Evolutionary conservation across 2,797 vertebrate genomes (phyloP).

Genomic region (Enteromius treurensis): DNA sequence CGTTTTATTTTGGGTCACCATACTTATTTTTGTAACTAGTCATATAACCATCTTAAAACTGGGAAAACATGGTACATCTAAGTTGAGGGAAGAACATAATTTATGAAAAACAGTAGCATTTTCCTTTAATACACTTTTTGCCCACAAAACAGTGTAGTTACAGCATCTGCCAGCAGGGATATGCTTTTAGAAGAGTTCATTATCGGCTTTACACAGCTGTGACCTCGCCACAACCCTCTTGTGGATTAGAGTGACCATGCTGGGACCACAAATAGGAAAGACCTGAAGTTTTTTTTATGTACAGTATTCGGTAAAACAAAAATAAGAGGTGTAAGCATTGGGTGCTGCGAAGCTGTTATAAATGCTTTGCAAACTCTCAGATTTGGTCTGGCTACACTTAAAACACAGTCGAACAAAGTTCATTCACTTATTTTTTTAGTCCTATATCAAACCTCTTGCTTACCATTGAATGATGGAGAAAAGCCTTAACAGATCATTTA

Average conservation of each 20-base stretch:
- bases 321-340: neutral
- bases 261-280: conserved; percentile 7
- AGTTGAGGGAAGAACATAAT: too few relatives aligned
- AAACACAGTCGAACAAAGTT: neutral
- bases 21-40: too few relatives aligned
- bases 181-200: neutral
- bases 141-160: neutral
- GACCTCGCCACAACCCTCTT: neutral
- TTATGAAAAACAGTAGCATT: too few relatives aligned
- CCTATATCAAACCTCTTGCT: neutral
- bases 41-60: too few relatives aligned
- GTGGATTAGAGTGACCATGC: conserved; percentile 23
- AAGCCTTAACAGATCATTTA: neutral
- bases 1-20: too few relatives aligned
- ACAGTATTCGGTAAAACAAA: neutral
- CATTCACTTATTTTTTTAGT: neutral
- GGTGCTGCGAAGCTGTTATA: neutral
- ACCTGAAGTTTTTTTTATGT: neutral
- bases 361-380: neutral
- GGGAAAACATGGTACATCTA: too few relatives aligned
- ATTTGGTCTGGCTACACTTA: neutral
- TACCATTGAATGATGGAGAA: neutral
- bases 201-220: conserved; percentile 20
- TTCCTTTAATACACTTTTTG: too few relatives aligned
- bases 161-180: neutral